Base-by-base conservation (phyloP, 1,140 invertebrate genomes). In the Arion vulgaris region DNA sequence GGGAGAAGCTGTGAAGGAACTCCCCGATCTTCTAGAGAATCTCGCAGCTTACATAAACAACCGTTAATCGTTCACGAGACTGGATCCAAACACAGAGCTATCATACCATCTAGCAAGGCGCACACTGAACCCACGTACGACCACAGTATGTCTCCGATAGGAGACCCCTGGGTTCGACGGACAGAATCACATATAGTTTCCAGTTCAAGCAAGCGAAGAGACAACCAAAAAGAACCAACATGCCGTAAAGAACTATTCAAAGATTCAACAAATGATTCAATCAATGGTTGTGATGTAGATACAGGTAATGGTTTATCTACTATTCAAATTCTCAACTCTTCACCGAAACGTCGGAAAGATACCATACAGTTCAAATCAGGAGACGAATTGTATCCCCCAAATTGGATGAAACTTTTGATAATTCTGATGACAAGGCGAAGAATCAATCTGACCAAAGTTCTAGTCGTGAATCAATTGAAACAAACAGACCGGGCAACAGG, bases 221-320 rank as follows among this genome's bases (percentile, higher is more conserved):
- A 73, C 32, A 57, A 15, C 45, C 36, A 49, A n/a, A 36, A 36
- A 26, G 76, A 79, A 53, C 53, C 57, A 1, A 4, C 36, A 11
- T 38, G 57, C 28, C 23, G 76, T 5, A 79, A 79, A 28, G 53
- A 79, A 57, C 41, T 66, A n/a, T 79, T 79, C 28, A 79, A 68
- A 79, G 76, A 79, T 36, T n/a, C 53, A 19, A 5, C 39, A 26
- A 76, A 68, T 1, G 53, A 19, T 2, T 15, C 49, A 4, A 9
- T 1, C 26, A 1, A 34, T 0, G 0, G 1, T 9, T n/a, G n/a
- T 41, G 32, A 28, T 68, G 53, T 23, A 13, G 76, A n/a, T 1
- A 0, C 13, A 5, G 23, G 19, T 32, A 68, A 5, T 66, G 32
- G 36, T 2, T n/a, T 36, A 36, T 17, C 32, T 7, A 28, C n/a